Evolutionary conservation across 64 coral and sea anemone genomes (phyloP), one percentile per base, ranked within the genome.

Genomic region (Stichodactyla helianthus): DNA sequence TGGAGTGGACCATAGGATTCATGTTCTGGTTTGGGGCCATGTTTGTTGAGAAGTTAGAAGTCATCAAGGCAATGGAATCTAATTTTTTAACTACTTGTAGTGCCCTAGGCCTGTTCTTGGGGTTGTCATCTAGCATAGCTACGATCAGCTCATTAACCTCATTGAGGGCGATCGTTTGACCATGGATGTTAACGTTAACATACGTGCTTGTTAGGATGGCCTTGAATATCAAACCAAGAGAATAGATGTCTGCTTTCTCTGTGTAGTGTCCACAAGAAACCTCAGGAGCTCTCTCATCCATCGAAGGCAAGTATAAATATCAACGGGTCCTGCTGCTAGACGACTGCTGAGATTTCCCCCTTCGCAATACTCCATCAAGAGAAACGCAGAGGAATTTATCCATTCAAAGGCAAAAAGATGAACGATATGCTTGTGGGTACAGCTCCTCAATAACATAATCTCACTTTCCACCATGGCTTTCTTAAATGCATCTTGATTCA

Each of bases 161-260:
- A 31, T 62, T 7, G 23, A 85, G 31, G 83, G n/a, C 83, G 10
- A 58, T 44, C n/a, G 55, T 51, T 17, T 31, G 19, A 53, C 64
- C 64, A 52, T n/a, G 10, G 20, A 54, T 10, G 20, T 51, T 51
- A 57, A 87, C 52, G 58, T n/a, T n/a, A 91, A 86, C 20, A 19
- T 63, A 58, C 16, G 6, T 78, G 10, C 26, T 4, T 13, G 6
- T 10, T 51, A 22, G 64, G 28, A 93, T 93, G 0, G 80, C 79
- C 26, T 88, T 89, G 44, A 93, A 77, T 0, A 93, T 22, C 0
- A 59, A 22, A 86, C 91, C 91, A 16, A 93, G 82, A 0, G 87
- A 84, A 85, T 89, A 93, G 0, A 93, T 25, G 51, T 93, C 91
- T n/a, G 91, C 82, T 14, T 84, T 93, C 31, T 88, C 81, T 0